These are phyloP conservation scores for Brachyistius frenatus DNA, from an alignment of 2,113 vertebrate genomes.

Conservation along the genomic window DNA sequence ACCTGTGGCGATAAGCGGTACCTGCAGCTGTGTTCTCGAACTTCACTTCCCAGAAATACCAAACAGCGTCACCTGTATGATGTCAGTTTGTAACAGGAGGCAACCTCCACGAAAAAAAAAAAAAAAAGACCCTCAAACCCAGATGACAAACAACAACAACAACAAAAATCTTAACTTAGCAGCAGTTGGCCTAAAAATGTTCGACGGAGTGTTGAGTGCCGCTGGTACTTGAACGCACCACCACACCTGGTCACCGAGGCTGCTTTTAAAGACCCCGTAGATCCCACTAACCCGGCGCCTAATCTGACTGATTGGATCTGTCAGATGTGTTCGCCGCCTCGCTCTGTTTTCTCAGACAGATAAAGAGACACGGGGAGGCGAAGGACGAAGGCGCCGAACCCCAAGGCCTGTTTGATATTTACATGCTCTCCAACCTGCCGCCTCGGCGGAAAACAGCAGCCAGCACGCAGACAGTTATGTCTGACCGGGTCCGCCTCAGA, in stretches of 20 bases:
- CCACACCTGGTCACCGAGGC: conserved; percentile 5
- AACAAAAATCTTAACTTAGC: too few species aligned
- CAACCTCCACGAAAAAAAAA: too few species aligned
- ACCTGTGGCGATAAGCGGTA: too few species aligned
- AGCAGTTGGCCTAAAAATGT: too few species aligned
- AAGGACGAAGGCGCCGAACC: conserved; percentile 18
- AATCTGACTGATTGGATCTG: conserved; percentile 45
- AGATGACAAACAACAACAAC: too few species aligned
- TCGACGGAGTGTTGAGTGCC: too few species aligned
- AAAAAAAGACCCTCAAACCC: too few species aligned
- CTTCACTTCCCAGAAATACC: too few species aligned
- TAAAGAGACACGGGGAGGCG: conserved; percentile 16
- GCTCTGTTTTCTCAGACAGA: conserved; percentile 47
- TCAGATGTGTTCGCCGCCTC: conserved; percentile 26
- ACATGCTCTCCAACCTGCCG: conserved; percentile 15
- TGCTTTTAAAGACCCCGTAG: background rate
- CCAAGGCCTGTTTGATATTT: conserved; percentile 47
- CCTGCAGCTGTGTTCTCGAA: too few species aligned
- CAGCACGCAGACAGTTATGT: conserved; percentile 16
- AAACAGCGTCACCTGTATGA: too few species aligned
- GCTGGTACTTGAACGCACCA: background rate
- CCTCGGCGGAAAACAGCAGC: conserved; percentile 15
- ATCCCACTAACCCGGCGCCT: background rate
- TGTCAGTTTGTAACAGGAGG: too few species aligned
- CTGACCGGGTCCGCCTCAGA: conserved; percentile 15